Base-by-base conservation (phyloP, 2,797 vertebrate species). In the Thamnophis elegans region DNA sequence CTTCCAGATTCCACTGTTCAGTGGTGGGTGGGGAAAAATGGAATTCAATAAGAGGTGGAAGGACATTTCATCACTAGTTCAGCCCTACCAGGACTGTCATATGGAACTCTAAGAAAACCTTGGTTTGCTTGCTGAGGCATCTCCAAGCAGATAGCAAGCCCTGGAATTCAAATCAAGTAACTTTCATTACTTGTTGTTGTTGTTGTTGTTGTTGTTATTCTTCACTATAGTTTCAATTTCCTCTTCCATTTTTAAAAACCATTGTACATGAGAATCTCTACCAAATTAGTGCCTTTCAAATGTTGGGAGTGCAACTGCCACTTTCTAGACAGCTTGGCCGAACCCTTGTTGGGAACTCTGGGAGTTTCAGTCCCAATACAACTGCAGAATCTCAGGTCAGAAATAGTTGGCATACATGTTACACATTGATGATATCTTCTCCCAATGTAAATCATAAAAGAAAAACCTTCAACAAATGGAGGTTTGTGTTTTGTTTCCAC, bases 361-460 rank as follows among this genome's bases (percentile, higher is more conserved):
- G 20, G 78, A 82, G 20, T 82, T 47, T 82, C 10, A 82, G 73
- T 25, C 78, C 78, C 20, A 47, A 53, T 22, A 60, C 9, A 54
- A 18, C 65, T n/a, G 53, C 22, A 85, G 5, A 62, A 92, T 47
- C 78, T 47, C 20, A 47, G 9, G 36, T 47, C 1, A 1, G 42
- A 47, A 82, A 25, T 47, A 82, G 78, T 47, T 82, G 12, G 25
- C 42, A 36, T 42, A 56, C 25, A 32, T 62, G 42, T 36, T 85
- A 78, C 54, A 56, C 26, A 20, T 95, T 93, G 93, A 96, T 94
- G 89, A 92, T 93, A 95, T 96, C 95, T 95, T 94, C 93, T 96
- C 94, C 95, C 94, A 91, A 14, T 85, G 92, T 94, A 92, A 94
- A 93, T 22, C 96, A 95, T 95, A 93, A 96, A 95, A 95, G 94